A percentile compares a stretch with the other conserved stretches of the same genome.
Evolutionary conservation across 1,140 invertebrate genomes (phyloP).

Genomic region (Meloidogyne floridensis): DNA sequence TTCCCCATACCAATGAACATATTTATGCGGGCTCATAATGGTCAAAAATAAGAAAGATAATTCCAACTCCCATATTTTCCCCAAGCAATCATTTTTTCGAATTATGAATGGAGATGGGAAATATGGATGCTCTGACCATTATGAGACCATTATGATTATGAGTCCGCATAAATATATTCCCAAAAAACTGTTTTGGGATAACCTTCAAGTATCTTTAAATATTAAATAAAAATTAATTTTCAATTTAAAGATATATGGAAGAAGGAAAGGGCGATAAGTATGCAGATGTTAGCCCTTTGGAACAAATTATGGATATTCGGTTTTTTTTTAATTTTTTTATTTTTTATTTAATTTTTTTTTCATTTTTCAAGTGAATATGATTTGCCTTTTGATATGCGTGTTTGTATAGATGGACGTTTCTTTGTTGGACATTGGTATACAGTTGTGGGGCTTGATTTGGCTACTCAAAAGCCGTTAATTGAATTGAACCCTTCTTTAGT

Average conservation of each 20-base stretch:
- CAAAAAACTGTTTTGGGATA: no score
- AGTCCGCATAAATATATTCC: no score
- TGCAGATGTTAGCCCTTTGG: slow-evolving; percentile 76
- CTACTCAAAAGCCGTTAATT: slow-evolving; percentile 46
- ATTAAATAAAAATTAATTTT: no score
- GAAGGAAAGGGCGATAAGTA: slow-evolving; percentile 10
- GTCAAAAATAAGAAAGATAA: no score
- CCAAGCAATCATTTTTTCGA: no score
- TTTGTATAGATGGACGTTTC: slow-evolving; percentile 91
- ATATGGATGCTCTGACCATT: no score
- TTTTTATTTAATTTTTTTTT: background rate
- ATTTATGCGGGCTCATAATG: no score
- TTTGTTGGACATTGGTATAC: slow-evolving; percentile 95
- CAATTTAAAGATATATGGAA: slow-evolving; percentile 27
- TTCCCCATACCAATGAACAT: no score
- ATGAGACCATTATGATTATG: no score
- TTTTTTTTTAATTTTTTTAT: slow-evolving; percentile 66
- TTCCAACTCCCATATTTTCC: no score
- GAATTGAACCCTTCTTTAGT: slow-evolving; percentile 30
- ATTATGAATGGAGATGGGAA: no score
- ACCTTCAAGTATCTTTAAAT: no score
- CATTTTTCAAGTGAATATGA: slow-evolving; percentile 83
- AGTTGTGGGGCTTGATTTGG: slow-evolving; percentile 74
- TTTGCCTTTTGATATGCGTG: slow-evolving; percentile 92
- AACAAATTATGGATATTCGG: slow-evolving; percentile 84